Conservation (phyloP, 2,113 vertebrate species). For the Protomyctophum bolini region DNA sequence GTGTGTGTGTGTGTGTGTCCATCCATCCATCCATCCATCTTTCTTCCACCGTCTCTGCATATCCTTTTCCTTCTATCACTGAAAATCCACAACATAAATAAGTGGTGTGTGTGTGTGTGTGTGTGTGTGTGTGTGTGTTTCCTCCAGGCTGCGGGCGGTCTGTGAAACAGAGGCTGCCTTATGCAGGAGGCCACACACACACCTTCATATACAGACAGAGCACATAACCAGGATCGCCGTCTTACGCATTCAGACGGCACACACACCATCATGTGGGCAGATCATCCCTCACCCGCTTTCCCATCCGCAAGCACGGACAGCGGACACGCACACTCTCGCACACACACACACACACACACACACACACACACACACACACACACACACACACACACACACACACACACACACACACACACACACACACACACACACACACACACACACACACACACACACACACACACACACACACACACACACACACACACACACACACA, state of each 20-base stretch:
- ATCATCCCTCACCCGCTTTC: not conserved
- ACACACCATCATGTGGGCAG: conserved; percentile 12
- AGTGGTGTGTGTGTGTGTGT: not conserved
- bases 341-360: conserved; percentile 1
- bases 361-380: no score
- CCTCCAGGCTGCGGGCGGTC: conserved; percentile 10
- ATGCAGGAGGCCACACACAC: conserved; percentile 8
- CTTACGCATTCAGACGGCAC: not conserved
- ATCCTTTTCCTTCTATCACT: conserved; percentile 32
- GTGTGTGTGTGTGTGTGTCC: conserved; percentile 1
- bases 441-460: not conserved
- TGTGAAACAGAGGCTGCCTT: conserved; percentile 17
- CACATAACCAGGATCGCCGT: not conserved
- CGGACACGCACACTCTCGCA: no score
- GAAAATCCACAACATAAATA: no score
- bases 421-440: not conserved
- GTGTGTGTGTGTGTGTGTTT: conserved; percentile 17
- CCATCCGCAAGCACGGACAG: not conserved
- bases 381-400: not conserved
- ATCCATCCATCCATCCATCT: not conserved
- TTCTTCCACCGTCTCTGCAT: not conserved
- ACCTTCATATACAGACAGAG: conserved; percentile 1
- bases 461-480: not conserved
- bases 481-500: conserved; percentile 3
- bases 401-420: no score